Evolutionary conservation across 2,113 vertebrate genomes (phyloP).

Genomic region (Motacilla tschutschensis): DNA sequence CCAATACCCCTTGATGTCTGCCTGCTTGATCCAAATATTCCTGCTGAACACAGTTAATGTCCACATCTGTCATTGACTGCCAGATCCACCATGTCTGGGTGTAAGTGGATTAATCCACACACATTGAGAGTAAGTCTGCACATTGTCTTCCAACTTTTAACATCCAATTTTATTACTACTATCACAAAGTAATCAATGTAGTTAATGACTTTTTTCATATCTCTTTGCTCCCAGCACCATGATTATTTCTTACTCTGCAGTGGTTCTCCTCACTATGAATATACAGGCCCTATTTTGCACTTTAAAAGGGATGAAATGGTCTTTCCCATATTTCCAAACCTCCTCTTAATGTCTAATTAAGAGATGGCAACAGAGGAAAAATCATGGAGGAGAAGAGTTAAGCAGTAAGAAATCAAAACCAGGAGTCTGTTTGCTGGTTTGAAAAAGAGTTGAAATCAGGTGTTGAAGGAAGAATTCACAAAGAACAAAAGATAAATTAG

Average conservation of each 20-base stretch:
- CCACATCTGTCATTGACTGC: neutral
- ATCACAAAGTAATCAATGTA: neutral
- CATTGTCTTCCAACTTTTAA: neutral
- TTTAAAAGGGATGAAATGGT: neutral
- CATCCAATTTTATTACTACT: neutral
- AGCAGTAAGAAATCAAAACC: neutral
- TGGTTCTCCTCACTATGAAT: neutral
- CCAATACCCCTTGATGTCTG: neutral
- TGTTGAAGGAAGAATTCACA: neutral
- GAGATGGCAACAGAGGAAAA: neutral
- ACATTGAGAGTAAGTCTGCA: neutral
- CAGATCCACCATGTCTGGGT: neutral
- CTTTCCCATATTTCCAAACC: neutral
- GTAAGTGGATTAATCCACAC: neutral
- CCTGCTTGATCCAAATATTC: neutral
- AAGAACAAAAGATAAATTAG: neutral
- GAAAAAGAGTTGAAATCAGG: neutral
- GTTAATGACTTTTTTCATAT: neutral
- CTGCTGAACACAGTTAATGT: neutral
- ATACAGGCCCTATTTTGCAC: neutral
- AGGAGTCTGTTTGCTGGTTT: neutral
- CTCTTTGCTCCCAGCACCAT: neutral
- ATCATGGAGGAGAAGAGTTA: neutral
- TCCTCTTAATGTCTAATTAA: neutral
- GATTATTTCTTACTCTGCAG: neutral